These are phyloP conservation scores for Cerastis rubricosa DNA, from an alignment of 2,888 invertebrate species.

Conservation along the genomic window DNA sequence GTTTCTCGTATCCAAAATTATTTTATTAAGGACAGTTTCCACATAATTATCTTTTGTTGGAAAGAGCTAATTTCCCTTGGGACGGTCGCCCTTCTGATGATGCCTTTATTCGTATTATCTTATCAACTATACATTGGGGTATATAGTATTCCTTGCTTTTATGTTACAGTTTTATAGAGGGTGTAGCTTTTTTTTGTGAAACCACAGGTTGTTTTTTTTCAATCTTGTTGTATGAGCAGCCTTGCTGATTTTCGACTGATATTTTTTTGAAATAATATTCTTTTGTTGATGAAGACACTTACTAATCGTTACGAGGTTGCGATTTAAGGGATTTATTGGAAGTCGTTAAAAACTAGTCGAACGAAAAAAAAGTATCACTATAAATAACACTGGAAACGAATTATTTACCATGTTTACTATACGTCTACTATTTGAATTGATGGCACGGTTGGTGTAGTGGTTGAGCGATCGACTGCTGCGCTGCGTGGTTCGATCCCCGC, in stretches of 20 bases:
- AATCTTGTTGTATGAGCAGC: no score
- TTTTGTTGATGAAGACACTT: not conserved
- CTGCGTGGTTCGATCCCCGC: no score
- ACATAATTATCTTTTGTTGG: conserved; percentile 57
- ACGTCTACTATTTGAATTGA: no score
- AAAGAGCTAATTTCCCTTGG: conserved; percentile 70
- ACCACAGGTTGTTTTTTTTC: not conserved
- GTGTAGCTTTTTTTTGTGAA: not conserved
- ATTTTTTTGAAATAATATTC: not conserved
- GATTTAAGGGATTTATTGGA: not conserved
- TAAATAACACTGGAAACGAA: no score
- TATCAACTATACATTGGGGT: conserved; percentile 14
- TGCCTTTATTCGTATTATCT: conserved; percentile 28
- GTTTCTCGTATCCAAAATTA: conserved; percentile 35
- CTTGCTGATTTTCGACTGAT: not conserved
- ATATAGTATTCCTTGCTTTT: not conserved
- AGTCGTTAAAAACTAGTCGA: not conserved
- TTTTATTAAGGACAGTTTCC: conserved; percentile 52
- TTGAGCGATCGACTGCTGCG: no score
- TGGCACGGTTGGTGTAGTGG: no score
- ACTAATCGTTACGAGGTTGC: not conserved
- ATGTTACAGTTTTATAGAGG: not conserved
- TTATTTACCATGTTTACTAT: no score
- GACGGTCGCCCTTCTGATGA: conserved; percentile 48
- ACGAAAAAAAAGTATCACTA: not conserved